Evolutionary conservation across 2,888 invertebrate species (phyloP), one percentile per base, ranked within the genome.

Genomic region (Actias luna): DNA sequence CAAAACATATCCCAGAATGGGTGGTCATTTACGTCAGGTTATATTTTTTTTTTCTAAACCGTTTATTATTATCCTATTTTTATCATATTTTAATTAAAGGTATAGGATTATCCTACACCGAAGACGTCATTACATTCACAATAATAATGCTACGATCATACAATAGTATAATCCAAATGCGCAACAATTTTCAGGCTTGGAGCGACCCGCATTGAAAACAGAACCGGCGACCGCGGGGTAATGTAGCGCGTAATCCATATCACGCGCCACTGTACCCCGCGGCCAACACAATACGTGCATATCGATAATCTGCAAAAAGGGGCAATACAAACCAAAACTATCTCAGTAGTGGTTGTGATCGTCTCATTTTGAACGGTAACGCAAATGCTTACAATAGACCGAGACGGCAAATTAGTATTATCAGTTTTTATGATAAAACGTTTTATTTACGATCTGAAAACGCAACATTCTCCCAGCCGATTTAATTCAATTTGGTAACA

Each of bases 401-500:
- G 10, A 10, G n/a, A 59, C 42, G 22, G 31, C 29, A 62, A 63
- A 42, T 10, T 33, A 52, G 52, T 39, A n/a, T 29, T 42, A 62
- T 58, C 61, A 68, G 8, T 63, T 69, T 77, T 74, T 75, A 63
- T 60, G 46, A 61, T n/a, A 68, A 68, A 71, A 69, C 67, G 63
- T 73, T 74, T 76, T 81, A 73, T 79, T 77, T 77, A 72, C 67
- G 65, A 71, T 72, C 74, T 76, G 73, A 77, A 79, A 79, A 80
- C 68, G 77, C 72, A 73, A 78, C 76, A 73, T 82, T 79, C 83
- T 81, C 75, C 73, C 80, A 75, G 71, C 68, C 79, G 77, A 82
- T 88, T 88, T 89, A 90, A 89, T 89, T 83, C 88, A 85, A 90
- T 89, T 89, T 88, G 77, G 69, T 80, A 83, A 87, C 87, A 89